These are phyloP conservation scores for Naja naja DNA, from an alignment of 2,113 vertebrate genomes.

Conservation along the genomic window DNA sequence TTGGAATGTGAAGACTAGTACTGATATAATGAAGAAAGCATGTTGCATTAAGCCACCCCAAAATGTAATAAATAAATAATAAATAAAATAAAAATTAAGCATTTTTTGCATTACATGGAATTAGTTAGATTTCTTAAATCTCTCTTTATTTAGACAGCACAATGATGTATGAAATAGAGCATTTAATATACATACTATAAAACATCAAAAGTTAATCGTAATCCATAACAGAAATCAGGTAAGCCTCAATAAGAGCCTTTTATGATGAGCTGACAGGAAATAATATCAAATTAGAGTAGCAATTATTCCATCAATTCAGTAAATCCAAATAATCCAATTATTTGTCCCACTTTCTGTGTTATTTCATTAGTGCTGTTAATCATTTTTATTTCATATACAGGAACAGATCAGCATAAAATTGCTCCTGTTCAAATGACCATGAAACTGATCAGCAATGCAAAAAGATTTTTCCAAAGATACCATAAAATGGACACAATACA, in stretches of 20 bases:
- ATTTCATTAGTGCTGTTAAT: neutral
- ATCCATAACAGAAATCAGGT: neutral
- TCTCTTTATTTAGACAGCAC: neutral
- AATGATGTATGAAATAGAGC: neutral
- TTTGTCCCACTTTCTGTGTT: neutral
- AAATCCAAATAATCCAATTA: neutral
- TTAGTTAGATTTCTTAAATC: neutral
- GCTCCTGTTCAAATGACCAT: neutral
- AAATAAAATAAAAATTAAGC: too few relatives aligned
- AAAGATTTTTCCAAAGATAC: neutral
- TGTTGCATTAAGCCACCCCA: neutral
- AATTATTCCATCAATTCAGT: neutral
- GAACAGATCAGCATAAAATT: neutral
- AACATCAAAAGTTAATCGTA: neutral
- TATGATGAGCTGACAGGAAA: neutral
- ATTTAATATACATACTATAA: neutral
- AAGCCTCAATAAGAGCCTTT: neutral
- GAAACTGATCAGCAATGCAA: neutral
- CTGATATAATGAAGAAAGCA: neutral
- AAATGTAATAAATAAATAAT: too few relatives aligned
- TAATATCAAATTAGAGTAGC: neutral
- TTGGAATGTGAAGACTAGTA: neutral
- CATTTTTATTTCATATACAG: neutral
- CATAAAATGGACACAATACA: conserved; percentile 1
- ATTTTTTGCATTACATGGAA: neutral